Base-by-base conservation (phyloP, 2,888 invertebrate genomes). In the Helleia helle region DNA sequence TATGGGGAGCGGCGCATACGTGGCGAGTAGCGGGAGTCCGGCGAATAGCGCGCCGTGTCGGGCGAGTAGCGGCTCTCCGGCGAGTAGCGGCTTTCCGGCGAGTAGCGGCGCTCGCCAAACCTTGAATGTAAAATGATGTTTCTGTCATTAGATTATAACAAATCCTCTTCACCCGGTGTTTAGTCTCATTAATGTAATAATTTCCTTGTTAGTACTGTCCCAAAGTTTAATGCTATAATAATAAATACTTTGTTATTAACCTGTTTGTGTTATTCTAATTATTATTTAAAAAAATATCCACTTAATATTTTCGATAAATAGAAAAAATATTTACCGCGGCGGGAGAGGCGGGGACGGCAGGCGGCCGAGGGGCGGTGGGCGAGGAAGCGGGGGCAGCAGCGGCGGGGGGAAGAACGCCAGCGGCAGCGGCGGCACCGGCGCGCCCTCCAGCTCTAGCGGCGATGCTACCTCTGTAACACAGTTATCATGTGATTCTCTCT, bases 381-480 rank as follows among this genome's bases (percentile, higher is more conserved):
- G 88, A 36, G 91, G 89, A 46, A 90, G 87, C 26, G 87, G 89
- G 40, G 89, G 88, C 53, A 89, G 80, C 39, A 83, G 65, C 43
- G 86, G 81, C 38, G 87, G 81, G 48, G 85, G 86, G 45, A 88
- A 70, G 71, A 87, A 87, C 53, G 87, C 84, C 48, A 88, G 84
- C 48, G 88, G 87, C 43, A 85, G 87, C 44, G 87, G 87, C 62
- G 87, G 77, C 43, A 83, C 86, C 26, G 86, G 81, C 47, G 80
- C 52, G 8, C 59, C 66, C 2, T 51, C 50, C 9, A 43, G 45
- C 2, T 77, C 79, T 53, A 88, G 65, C 30, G 88, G 89, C 31
- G 89, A 88, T 31, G 77, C 67, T 42, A 88, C 65, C 54, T 87
- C 88, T 88, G 64, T 1, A 59, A 60, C n/a, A 38, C 38, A 39